These are phyloP conservation scores for Pseudorasbora parva DNA, from an alignment of 2,113 vertebrate species.

Conservation along the genomic window DNA sequence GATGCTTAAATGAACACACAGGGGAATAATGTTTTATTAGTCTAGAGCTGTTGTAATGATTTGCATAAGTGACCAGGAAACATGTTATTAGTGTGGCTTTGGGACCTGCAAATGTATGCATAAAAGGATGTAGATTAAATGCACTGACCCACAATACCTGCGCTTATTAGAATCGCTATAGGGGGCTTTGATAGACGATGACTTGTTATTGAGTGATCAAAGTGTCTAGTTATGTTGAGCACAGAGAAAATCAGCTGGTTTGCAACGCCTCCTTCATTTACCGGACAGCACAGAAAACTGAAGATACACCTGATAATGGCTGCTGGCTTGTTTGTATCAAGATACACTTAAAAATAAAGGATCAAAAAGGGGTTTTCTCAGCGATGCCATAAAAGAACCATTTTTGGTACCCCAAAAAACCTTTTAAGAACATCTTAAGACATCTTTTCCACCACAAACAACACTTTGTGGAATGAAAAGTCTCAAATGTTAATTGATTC, in stretches of 20 bases:
- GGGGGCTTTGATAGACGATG: not conserved
- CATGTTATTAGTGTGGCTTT: slow-evolving; percentile 1
- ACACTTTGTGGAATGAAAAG: no score
- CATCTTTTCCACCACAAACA: no score
- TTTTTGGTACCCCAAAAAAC: no score
- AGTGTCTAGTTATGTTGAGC: not conserved
- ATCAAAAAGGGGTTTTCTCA: no score
- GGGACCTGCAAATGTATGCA: not conserved
- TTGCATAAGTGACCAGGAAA: slow-evolving; percentile 14
- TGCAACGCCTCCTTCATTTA: not conserved
- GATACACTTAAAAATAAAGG: no score
- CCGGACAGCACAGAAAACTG: not conserved
- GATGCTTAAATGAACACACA: not conserved
- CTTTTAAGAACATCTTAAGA: no score
- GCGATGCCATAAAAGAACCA: no score
- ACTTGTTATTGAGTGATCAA: not conserved
- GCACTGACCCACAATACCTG: not conserved
- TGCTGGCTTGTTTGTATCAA: not conserved
- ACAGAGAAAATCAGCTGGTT: not conserved
- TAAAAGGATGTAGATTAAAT: not conserved
- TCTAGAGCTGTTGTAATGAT: not conserved
- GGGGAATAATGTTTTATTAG: not conserved
- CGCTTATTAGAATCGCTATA: not conserved
- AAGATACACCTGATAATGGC: not conserved
- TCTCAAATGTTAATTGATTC: no score